phyloP scores from a whole-genome alignment of 1,140 invertebrate genomes.

The Ceratina japonica region DNA sequence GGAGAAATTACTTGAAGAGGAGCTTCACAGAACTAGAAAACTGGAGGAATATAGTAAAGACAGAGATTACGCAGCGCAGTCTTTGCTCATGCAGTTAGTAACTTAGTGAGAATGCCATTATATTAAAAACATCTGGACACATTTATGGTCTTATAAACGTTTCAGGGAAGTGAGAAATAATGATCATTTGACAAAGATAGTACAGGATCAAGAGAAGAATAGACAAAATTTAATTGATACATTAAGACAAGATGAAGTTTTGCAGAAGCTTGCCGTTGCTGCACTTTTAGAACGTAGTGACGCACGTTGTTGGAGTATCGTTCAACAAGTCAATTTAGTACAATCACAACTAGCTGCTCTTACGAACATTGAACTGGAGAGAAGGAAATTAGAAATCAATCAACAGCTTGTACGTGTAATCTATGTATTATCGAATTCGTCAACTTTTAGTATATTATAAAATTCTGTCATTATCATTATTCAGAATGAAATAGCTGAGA shows the following conservation, averaged over 20 bases:
- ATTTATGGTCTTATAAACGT: conserved; percentile 11
- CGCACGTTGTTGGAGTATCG: conserved; percentile 86
- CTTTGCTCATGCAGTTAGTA: conserved; percentile 78
- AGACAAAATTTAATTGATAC: conserved; percentile 81
- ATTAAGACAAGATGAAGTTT: conserved; percentile 83
- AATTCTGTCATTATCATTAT: conserved; percentile 46
- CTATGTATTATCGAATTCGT: conserved; percentile 2
- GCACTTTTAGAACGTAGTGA: conserved; percentile 87
- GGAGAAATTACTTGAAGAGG: conserved; percentile 84
- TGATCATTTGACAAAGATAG: conserved; percentile 81
- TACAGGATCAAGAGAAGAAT: conserved; percentile 82
- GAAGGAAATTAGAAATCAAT: conserved; percentile 83
- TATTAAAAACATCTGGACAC: conserved; percentile 13
- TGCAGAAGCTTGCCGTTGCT: conserved; percentile 87
- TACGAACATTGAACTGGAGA: conserved; percentile 87
- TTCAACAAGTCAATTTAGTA: conserved; percentile 88
- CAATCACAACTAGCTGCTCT: conserved; percentile 87
- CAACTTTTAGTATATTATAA: background rate
- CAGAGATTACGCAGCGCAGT: conserved; percentile 81
- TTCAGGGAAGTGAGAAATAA: conserved; percentile 81
- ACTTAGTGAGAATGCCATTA: conserved; percentile 20
- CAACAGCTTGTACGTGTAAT: conserved; percentile 82
- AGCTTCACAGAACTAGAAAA: conserved; percentile 81
- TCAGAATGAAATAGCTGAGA: conserved; percentile 86
- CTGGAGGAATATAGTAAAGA: conserved; percentile 82